A percentile compares a stretch with the other conserved stretches of the same genome.
These are phyloP conservation scores for Pipistrellus nathusii DNA, from an alignment of 2,797 vertebrate species.

Conservation along the genomic window DNA sequence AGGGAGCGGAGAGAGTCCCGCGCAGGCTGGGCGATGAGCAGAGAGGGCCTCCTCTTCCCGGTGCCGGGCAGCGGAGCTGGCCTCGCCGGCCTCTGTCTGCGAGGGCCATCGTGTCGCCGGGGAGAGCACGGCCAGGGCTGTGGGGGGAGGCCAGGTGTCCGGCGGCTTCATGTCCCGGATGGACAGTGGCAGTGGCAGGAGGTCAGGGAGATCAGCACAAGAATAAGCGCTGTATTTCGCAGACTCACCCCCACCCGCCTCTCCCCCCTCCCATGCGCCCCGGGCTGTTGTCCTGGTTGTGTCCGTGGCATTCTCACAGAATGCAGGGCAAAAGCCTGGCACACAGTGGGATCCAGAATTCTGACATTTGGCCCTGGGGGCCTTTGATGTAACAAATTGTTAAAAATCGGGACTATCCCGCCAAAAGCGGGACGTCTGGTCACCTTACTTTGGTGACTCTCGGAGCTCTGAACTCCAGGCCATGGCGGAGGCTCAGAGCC, in stretches of 20 bases:
- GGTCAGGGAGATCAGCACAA: no score
- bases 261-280: neutral
- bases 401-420: no score
- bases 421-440: no score
- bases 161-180: neutral
- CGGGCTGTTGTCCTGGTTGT: neutral
- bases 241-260: neutral
- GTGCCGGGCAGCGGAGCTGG: neutral
- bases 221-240: no score
- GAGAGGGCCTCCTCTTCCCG: neutral
- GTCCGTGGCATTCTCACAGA: neutral
- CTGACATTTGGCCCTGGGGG: neutral
- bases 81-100: neutral
- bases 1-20: conserved; percentile 72
- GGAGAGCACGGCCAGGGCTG: neutral
- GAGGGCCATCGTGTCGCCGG: neutral
- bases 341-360: neutral
- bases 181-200: neutral
- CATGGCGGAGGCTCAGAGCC: neutral
- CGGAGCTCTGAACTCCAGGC: neutral
- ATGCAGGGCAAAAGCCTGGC: neutral
- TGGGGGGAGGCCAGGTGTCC: neutral
- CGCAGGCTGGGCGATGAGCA: neutral
- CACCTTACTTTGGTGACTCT: no score
- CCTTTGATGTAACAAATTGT: no score